Evolutionary conservation across 2,888 invertebrate genomes (phyloP), one percentile per base, ranked within the genome.

Genomic region (Campoletis raptor): DNA sequence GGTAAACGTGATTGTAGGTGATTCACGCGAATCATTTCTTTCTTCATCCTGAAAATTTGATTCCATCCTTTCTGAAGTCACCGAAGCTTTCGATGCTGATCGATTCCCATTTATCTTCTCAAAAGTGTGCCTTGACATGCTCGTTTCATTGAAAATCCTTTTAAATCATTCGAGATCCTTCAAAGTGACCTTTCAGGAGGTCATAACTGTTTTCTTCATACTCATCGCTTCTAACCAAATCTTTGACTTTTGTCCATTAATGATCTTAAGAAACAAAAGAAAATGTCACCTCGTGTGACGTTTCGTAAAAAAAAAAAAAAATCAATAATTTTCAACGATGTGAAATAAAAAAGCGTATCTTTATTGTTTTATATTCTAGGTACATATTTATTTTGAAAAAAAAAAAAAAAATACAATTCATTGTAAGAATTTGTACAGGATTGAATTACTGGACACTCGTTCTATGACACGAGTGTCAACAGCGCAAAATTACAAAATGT

Each of bases 401-500:
- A 64, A 18, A 78, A 64, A 48, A 72, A 54, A 54, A 61, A 72
- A 61, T 40, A 52, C 36, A 37, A 54, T 77, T 69, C 52, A 64
- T 77, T 70, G 12, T 48, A 37, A 12, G 40, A n/a, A 48, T n/a
- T 15, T 61, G 36, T 70, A 77, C 77, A 77, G 45, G 37, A 30
- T 52, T 15, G 0, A 21, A 77, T 61, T 40, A 64, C 24, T 10
- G 12, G 30, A 12, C 57, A 79, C 45, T 72, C 70, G 57, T 37
- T 40, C 45, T n/a, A 70, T 0, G 36, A 45, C 1, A 48, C 57
- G 36, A 79, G 42, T 57, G n/a, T 57, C 61, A 42, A 69, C 15
- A 42, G 37, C 24, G 24, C 66, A 7, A 79, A 52, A 73, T 83
- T 84, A 80, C 54, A 84, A 84, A 84, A 84, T 69, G 69, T 80